phyloP scores from a whole-genome alignment of 2,113 vertebrate species.

The Rynchops niger region DNA sequence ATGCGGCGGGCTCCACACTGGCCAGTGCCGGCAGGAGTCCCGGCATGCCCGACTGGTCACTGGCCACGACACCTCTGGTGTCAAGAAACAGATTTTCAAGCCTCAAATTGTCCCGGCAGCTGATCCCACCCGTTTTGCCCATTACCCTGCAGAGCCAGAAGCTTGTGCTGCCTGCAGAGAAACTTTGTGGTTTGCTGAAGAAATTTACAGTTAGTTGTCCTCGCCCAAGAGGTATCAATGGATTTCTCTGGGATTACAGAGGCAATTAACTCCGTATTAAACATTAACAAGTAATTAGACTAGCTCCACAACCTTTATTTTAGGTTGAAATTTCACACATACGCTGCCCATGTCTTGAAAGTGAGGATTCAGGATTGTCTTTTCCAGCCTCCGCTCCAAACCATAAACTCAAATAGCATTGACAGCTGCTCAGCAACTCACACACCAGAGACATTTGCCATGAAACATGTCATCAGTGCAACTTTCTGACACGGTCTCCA shows the following conservation, averaged over 20 bases:
- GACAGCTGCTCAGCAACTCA: neutral
- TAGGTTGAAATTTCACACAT: neutral
- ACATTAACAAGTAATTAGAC: neutral
- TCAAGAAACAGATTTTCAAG: neutral
- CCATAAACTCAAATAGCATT: neutral
- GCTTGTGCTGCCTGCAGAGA: neutral
- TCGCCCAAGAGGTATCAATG: neutral
- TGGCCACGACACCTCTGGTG: neutral
- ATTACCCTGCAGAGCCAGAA: neutral
- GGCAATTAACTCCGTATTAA: neutral
- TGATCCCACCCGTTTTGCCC: neutral
- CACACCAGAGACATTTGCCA: neutral
- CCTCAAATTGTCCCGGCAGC: neutral
- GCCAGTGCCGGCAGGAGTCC: fast-evolving
- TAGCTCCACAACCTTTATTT: neutral
- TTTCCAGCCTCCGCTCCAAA: neutral
- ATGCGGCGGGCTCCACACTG: fast-evolving
- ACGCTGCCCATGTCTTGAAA: neutral
- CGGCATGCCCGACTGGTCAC: neutral
- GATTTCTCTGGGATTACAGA: neutral
- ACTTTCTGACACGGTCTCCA: neutral
- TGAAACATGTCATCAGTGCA: neutral
- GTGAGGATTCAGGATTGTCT: neutral
- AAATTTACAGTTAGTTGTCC: neutral
- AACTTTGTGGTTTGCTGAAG: neutral